A percentile compares a stretch with the other conserved stretches of the same genome.
phyloP scores from a whole-genome alignment of 2,113 vertebrate species.

The Pygathrix nemaeus region DNA sequence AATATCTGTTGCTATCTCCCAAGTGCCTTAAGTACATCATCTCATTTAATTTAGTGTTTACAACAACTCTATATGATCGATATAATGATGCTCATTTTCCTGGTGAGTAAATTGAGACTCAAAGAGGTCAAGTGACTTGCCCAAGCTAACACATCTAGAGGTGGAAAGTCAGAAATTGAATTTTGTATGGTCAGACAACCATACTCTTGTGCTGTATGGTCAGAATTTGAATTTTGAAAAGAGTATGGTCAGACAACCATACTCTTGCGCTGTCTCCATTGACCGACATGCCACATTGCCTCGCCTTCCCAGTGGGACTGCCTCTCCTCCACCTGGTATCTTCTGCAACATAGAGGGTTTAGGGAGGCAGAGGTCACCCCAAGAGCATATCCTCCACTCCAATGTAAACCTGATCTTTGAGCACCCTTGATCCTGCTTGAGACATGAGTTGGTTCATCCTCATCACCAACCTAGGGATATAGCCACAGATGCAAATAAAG shows the following conservation, averaged over 20 bases:
- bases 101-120: neutral
- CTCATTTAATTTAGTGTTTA: neutral
- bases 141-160: neutral
- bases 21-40: neutral
- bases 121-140: neutral
- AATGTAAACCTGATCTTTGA: neutral
- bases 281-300: neutral
- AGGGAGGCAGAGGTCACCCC: neutral
- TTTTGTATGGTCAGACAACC: neutral
- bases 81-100: neutral
- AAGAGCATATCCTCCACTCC: neutral
- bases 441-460: conserved; percentile 62
- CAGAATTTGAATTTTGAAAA: neutral
- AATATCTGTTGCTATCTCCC: no score
- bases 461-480: conserved; percentile 69
- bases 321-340: neutral
- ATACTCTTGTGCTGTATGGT: neutral
- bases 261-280: neutral
- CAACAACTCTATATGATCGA: neutral
- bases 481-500: conserved; percentile 72
- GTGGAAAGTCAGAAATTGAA: neutral
- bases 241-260: no score
- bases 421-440: neutral
- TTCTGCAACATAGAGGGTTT: neutral
- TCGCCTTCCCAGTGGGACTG: neutral